Percentiles rank a stretch among this genome's conserved stretches.
phyloP scores from a whole-genome alignment of 2,797 vertebrate genomes.

The Sphaeramia orbicularis region DNA sequence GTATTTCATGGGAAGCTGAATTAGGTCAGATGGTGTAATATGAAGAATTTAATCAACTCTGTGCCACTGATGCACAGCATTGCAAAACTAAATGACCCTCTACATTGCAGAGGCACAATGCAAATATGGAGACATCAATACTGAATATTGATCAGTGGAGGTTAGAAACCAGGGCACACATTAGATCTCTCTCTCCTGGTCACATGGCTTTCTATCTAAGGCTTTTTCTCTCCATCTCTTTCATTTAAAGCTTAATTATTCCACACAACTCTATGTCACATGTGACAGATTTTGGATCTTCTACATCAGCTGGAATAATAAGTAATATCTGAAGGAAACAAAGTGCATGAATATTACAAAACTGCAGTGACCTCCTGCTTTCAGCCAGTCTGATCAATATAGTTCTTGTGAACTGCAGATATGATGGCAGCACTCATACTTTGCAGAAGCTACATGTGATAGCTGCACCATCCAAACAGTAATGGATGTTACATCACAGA shows the following conservation, averaged over 20 bases:
- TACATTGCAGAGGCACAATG: slow-evolving; percentile 53
- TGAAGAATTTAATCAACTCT: slow-evolving; percentile 13
- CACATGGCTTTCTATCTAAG: slow-evolving; percentile 44
- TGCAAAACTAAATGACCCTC: slow-evolving; percentile 27
- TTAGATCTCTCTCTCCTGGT: slow-evolving; percentile 53
- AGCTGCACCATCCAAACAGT: slow-evolving; percentile 11
- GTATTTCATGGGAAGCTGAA: slow-evolving; percentile 1
- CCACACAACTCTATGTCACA: slow-evolving; percentile 10
- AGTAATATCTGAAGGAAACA: neutral
- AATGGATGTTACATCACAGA: slow-evolving; percentile 11
- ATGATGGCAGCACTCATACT: slow-evolving; percentile 43
- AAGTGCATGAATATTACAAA: slow-evolving; percentile 9
- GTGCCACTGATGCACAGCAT: slow-evolving; percentile 21
- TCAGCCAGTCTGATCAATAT: slow-evolving; percentile 53
- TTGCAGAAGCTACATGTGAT: slow-evolving; percentile 16
- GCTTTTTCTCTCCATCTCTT: slow-evolving; percentile 23
- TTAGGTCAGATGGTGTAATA: slow-evolving; percentile 2
- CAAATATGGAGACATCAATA: slow-evolving; percentile 77
- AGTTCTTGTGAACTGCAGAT: slow-evolving; percentile 31
- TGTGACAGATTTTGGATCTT: neutral
- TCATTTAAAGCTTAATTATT: slow-evolving; percentile 15
- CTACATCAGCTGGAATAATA: neutral
- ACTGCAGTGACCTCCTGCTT: slow-evolving; percentile 29
- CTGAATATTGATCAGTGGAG: slow-evolving; percentile 72
- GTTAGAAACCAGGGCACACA: slow-evolving; percentile 78